Evolutionary conservation across 2,797 vertebrate genomes (phyloP).

Genomic region (Bucorvus abyssinicus): DNA sequence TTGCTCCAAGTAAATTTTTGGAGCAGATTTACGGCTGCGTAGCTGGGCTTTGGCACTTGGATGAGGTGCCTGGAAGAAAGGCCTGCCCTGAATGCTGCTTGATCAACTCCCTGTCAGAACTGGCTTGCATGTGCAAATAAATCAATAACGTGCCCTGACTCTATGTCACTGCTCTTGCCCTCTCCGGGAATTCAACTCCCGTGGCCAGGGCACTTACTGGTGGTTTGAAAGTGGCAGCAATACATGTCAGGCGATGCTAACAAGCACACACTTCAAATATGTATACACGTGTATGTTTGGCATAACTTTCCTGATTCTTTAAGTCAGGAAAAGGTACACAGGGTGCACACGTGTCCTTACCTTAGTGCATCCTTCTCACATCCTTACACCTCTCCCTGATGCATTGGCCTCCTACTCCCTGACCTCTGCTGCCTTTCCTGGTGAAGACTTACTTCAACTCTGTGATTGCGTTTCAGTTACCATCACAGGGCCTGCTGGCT

Average conservation of each 20-base stretch:
- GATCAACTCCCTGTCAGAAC: not conserved
- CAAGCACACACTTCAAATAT: rapidly evolving
- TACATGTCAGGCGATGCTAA: rapidly evolving
- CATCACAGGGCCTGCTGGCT: not conserved
- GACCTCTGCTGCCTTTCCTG: not conserved
- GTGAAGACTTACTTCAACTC: not conserved
- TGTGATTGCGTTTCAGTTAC: not conserved
- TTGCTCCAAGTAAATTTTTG: not conserved
- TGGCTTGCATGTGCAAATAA: not conserved
- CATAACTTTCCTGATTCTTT: not conserved
- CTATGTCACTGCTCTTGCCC: rapidly evolving
- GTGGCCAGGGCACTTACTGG: rapidly evolving
- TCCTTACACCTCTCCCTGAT: not conserved
- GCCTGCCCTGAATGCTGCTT: not conserved
- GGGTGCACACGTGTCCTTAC: rapidly evolving
- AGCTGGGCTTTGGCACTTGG: not conserved
- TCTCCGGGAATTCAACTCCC: not conserved
- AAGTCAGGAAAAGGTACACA: not conserved
- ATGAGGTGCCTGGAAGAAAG: not conserved
- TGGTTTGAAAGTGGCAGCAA: not conserved
- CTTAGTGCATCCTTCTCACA: not conserved
- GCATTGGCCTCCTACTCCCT: not conserved
- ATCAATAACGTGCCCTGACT: rapidly evolving
- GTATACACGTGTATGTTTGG: rapidly evolving
- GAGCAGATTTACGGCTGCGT: not conserved